Evolutionary conservation across 2,797 vertebrate species (phyloP).

Genomic region (Mus minutoides): DNA sequence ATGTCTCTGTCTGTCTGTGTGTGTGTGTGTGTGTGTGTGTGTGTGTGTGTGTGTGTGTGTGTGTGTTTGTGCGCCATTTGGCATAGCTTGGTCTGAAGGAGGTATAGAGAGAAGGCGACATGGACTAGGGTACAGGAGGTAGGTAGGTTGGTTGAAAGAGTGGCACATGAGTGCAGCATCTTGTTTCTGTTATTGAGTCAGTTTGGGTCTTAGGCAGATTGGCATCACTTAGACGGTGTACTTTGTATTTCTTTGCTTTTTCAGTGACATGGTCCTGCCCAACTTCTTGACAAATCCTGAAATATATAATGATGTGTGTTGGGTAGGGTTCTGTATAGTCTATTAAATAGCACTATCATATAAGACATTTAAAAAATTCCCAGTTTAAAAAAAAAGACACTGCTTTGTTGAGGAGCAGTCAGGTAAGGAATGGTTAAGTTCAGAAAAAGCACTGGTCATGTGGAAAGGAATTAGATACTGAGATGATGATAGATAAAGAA

Average conservation of each 20-base stretch:
- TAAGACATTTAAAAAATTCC: not conserved
- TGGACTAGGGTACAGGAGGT: not conserved
- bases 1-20: rapidly evolving
- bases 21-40: rapidly evolving
- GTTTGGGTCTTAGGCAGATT: not conserved
- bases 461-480: not conserved
- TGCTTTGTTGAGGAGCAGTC: not conserved
- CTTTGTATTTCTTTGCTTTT: not conserved
- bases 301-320: not conserved
- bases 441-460: not conserved
- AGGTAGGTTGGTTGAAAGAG: not conserved
- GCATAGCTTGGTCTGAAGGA: not conserved
- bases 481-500: not conserved
- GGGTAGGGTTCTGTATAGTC: not conserved
- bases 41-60: rapidly evolving
- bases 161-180: not conserved
- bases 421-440: not conserved
- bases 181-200: not conserved
- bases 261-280: not conserved
- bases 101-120: rapidly evolving
- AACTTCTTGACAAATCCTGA: not conserved
- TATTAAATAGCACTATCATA: not conserved
- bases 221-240: not conserved
- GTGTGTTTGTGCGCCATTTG: too few species aligned
- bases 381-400: not conserved